Evolutionary conservation across 2,113 vertebrate species (phyloP), one percentile per base, ranked within the genome.

Genomic region (Synchiropus splendidus): DNA sequence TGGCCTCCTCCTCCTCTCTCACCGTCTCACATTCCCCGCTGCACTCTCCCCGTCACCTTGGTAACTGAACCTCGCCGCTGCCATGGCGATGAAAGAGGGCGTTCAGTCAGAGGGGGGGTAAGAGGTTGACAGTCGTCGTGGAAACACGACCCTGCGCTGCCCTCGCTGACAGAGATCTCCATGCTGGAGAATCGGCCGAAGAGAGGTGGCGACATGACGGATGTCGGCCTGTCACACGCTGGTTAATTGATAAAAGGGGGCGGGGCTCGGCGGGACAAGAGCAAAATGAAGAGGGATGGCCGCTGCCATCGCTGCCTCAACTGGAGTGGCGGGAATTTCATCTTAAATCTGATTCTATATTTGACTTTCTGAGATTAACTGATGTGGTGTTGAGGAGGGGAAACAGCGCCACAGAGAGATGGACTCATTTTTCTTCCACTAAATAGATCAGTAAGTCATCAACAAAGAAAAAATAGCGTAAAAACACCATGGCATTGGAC

Each of bases 21-120:
- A 12, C 61, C 34, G 33, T 64, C 79, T 81, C 75, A 65, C 80
- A 81, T 84, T 81, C 78, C 57, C 66, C 66, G 57, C 54, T 40
- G 38, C 60, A 42, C 61, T 69, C 52, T 75, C 50, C 36, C 13
- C 32, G 48, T 78, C 77, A 69, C 80, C 77, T 0, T 62, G 77
- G 80, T 65, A 66, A 79, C 72, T 2, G 57, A 75, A 75, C 71
- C 79, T 70, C 74, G 39, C 52, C 18, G 67, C 72, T 79, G 57
- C 74, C 70, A 80, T 83, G 70, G 70, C 34, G 65, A 83, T 83
- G 81, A 82, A 83, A 80, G 65, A 70, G 69, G 69, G 70, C 50
- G 78, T 72, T 75, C 62, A 58, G 57, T 64, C 68, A 62, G 51
- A 50, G 56, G 70, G 50, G 62, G 58, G 17, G 33, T 54, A 51